Percentiles rank a stretch among this genome's conserved stretches.
Evolutionary conservation across 2,888 invertebrate species (phyloP).

Genomic region (Cephonodes hylas): DNA sequence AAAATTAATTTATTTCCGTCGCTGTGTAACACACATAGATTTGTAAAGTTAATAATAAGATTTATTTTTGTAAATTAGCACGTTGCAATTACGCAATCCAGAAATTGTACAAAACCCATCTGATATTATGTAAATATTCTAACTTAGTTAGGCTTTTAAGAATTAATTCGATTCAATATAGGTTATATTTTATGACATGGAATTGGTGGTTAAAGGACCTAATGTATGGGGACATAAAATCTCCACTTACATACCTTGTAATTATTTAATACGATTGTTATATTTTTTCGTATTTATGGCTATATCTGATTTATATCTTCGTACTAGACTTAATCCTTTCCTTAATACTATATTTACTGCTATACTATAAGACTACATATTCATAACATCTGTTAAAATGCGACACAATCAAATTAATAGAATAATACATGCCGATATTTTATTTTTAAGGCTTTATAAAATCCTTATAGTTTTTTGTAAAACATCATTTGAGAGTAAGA

Average conservation of each 20-base stretch:
- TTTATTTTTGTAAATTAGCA: constrained; percentile 65
- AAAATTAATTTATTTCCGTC: constrained; percentile 33
- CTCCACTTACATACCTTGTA: constrained; percentile 1
- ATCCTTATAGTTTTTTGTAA: too few species aligned
- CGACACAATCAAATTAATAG: constrained; percentile 32
- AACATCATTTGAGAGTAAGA: too few species aligned
- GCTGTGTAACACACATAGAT: constrained; percentile 33
- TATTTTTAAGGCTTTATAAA: neutral
- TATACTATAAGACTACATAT: constrained; percentile 38
- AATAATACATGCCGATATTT: neutral
- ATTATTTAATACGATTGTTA: constrained; percentile 24
- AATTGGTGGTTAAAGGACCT: constrained; percentile 9
- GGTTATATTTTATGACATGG: constrained; percentile 22
- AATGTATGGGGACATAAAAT: constrained; percentile 3
- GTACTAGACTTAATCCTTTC: constrained; percentile 41
- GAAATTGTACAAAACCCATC: constrained; percentile 33
- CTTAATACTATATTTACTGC: constrained; percentile 36
- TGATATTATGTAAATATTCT: constrained; percentile 45
- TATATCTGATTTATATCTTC: constrained; percentile 31
- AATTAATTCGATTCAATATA: constrained; percentile 23
- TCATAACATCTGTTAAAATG: constrained; percentile 31
- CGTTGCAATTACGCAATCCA: constrained; percentile 56
- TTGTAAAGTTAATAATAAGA: constrained; percentile 40
- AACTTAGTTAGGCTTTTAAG: constrained; percentile 24
- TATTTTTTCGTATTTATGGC: constrained; percentile 34